A percentile compares a stretch with the other conserved stretches of the same genome.
These are phyloP conservation scores for Thalpophila matura DNA, from an alignment of 2,888 invertebrate genomes.

Conservation along the genomic window DNA sequence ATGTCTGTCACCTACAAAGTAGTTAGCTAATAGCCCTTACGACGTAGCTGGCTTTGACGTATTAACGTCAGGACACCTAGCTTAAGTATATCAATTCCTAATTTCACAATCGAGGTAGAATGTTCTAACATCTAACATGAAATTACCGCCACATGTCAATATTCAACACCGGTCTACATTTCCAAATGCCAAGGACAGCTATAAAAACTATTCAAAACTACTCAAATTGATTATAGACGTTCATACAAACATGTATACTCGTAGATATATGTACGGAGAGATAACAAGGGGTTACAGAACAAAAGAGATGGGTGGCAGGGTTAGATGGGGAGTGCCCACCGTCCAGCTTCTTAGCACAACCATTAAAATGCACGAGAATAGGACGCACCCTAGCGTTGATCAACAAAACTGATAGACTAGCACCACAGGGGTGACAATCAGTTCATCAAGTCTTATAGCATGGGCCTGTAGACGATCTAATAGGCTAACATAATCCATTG, in stretches of 20 bases:
- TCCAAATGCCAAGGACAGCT: neutral
- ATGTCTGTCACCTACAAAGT: too few species aligned
- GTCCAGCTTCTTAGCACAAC: neutral
- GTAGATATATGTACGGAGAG: neutral
- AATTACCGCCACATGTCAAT: neutral
- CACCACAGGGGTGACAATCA: too few species aligned
- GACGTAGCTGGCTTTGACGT: too few species aligned
- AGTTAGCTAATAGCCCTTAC: too few species aligned
- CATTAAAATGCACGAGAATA: neutral
- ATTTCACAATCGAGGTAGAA: too few species aligned
- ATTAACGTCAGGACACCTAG: too few species aligned
- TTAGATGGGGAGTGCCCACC: neutral
- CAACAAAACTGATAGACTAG: too few species aligned
- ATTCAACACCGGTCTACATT: neutral
- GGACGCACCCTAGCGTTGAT: neutral
- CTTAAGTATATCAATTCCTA: too few species aligned
- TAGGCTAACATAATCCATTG: too few species aligned
- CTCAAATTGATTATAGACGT: neutral
- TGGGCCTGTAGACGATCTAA: too few species aligned
- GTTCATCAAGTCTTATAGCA: too few species aligned
- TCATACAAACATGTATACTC: neutral
- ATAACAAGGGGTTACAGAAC: neutral
- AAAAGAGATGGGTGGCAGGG: neutral
- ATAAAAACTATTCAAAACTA: conserved; percentile 1
- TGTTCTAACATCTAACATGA: too few species aligned